phyloP scores from a whole-genome alignment of 2,888 invertebrate species.

The Agapostemon virescens region DNA sequence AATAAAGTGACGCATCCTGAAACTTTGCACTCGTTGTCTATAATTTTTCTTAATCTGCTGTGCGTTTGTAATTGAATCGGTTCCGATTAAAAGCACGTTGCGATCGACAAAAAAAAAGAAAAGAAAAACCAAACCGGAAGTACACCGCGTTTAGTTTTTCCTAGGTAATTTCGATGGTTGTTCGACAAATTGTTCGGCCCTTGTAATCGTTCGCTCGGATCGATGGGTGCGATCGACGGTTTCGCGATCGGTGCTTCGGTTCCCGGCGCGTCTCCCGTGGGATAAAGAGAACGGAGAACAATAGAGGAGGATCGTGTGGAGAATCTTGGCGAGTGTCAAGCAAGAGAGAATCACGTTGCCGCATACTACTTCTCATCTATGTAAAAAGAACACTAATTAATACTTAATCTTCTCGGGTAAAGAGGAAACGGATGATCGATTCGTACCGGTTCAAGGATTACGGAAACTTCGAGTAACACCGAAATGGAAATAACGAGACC shows the following conservation, averaged over 20 bases:
- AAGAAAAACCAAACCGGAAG: too few species aligned
- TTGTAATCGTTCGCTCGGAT: background rate
- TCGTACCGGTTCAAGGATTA: background rate
- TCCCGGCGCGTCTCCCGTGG: background rate
- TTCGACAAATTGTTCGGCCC: background rate
- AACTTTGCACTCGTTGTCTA: background rate
- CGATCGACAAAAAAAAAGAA: background rate
- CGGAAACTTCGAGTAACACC: background rate
- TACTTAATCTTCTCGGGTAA: background rate
- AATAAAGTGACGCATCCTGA: background rate
- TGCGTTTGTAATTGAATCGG: background rate
- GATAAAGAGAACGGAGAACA: background rate
- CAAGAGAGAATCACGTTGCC: constrained; percentile 6
- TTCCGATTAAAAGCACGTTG: constrained; percentile 11
- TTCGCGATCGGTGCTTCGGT: background rate
- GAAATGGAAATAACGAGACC: too few species aligned
- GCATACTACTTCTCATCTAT: background rate
- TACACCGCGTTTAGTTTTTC: background rate
- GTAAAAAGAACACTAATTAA: constrained; percentile 5
- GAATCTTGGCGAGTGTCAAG: constrained; percentile 6
- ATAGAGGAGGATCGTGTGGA: background rate
- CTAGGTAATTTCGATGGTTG: background rate
- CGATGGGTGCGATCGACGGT: background rate
- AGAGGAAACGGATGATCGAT: background rate
- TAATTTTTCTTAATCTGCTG: background rate